Conservation (phyloP, 2,113 vertebrate species). For the Pelobates fuscus region DNA sequence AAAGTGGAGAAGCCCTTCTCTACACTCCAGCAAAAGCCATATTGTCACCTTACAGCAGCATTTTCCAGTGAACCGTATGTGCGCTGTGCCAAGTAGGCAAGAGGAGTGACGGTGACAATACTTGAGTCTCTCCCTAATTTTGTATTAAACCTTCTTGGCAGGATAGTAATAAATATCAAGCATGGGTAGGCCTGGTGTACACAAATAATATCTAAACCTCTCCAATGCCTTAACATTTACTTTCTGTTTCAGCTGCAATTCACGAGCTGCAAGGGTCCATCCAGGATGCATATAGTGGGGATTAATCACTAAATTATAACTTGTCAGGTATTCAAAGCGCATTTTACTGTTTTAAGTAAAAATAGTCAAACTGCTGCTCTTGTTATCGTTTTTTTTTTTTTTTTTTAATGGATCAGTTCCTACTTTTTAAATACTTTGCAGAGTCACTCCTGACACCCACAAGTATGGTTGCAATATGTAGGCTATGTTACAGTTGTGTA, state of each 20-base stretch:
- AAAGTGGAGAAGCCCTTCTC: neutral
- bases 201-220: neutral
- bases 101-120: constrained; percentile 15
- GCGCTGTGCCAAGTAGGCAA: neutral
- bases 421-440: no score
- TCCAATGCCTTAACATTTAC: constrained; percentile 6
- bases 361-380: no score
- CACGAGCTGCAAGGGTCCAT: neutral
- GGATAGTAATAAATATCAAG: constrained; percentile 18
- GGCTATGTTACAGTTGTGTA: no score
- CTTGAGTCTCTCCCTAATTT: constrained; percentile 24
- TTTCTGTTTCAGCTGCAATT: neutral
- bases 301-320: no score
- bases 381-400: no score
- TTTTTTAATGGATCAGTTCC: no score
- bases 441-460: no score
- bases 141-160: constrained; percentile 33
- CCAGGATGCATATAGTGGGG: neutral
- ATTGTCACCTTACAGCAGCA: neutral
- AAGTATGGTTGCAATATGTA: no score
- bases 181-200: neutral
- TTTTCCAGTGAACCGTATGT: constrained; percentile 11
- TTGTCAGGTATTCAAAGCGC: no score
- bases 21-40: neutral
- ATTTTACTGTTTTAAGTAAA: no score